Evolutionary conservation across 1,140 invertebrate genomes (phyloP), one percentile per base, ranked within the genome.

Genomic region (Drosophila asahinai): DNA sequence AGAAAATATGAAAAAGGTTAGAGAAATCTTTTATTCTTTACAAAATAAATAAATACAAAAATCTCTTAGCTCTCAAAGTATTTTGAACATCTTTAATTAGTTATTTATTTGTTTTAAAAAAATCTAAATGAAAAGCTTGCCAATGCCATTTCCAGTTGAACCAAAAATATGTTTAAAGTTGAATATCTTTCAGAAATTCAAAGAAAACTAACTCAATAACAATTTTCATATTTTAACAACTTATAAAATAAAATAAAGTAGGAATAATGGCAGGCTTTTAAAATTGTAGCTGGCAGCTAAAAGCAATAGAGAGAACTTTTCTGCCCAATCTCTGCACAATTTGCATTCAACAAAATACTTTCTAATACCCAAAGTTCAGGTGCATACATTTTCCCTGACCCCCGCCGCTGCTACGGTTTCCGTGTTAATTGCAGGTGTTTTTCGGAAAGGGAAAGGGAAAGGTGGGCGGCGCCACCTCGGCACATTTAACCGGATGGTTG

Each of bases 401-500:
- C 45, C 30, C 30, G 30, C 8, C 40, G 19, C 33, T 19, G 40
- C 40, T 0, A 22, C 42, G 27, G 74, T 54, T 66, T 51, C 55
- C 22, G 74, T 77, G 74, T 59, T 77, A 77, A 77, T 77, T 77
- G 74, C 59, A 67, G 30, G 49, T 40, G 67, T 47, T 42, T 38
- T 19, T 36, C 22, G 27, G 42, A 7, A 45, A n/a, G 47, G 62
- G 19, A 52, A 30, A 42, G 51, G 27, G 40, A 7, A 45, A n/a
- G 47, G 68, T 48, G 33, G 49, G 48, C 38, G 49, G 48, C 51
- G 40, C 63, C 59, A 77, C 61, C 49, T 72, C 55, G 64, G 54
- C 57, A 58, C 75, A 76, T 77, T 78, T 78, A 70, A 51, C 64
- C 76, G 65, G 58, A 47, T 78, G 75, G 75, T 78, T 78, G 76